Conservation (phyloP, 2,888 invertebrate genomes). For the Tridacna crocea region DNA sequence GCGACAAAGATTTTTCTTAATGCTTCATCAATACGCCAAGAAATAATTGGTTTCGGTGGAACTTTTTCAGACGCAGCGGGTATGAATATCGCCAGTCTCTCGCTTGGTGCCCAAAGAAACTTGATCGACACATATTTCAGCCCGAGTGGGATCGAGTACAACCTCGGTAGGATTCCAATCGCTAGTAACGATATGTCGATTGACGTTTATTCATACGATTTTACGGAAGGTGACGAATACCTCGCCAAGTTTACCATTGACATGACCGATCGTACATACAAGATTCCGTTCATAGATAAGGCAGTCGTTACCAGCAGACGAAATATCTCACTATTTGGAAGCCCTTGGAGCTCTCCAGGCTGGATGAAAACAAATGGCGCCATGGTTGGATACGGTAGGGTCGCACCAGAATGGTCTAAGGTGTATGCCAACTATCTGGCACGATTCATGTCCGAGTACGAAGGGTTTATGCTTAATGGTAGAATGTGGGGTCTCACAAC, state of each 20-base stretch:
- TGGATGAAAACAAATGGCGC: conserved; percentile 53
- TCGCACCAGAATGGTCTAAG: conserved; percentile 73
- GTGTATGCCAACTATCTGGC: conserved; percentile 50
- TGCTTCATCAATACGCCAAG: conserved; percentile 86
- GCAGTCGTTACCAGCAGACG: conserved; percentile 45
- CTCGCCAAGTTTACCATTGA: conserved; percentile 83
- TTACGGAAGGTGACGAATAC: conserved; percentile 86
- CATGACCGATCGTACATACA: conserved; percentile 41
- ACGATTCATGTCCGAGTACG: conserved; percentile 90
- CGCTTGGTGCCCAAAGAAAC: conserved; percentile 85
- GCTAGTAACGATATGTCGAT: conserved; percentile 95
- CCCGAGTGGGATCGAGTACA: conserved; percentile 90
- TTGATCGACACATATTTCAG: conserved; percentile 86
- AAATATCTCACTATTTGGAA: conserved; percentile 43
- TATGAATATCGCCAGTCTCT: conserved; percentile 89
- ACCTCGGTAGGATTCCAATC: conserved; percentile 91
- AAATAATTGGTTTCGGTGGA: conserved; percentile 93
- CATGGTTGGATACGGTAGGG: conserved; percentile 71
- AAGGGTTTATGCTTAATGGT: conserved; percentile 86
- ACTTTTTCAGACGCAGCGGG: conserved; percentile 91
- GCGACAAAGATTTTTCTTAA: conserved; percentile 22
- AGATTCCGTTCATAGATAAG: conserved; percentile 46
- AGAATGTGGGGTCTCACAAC: conserved; percentile 92
- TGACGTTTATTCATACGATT: conserved; percentile 91
- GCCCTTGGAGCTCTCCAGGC: conserved; percentile 52